These are phyloP conservation scores for Pelagia noctiluca DNA, from an alignment of 30 jellyfish, hydroid and myxozoan species.

Conservation along the genomic window DNA sequence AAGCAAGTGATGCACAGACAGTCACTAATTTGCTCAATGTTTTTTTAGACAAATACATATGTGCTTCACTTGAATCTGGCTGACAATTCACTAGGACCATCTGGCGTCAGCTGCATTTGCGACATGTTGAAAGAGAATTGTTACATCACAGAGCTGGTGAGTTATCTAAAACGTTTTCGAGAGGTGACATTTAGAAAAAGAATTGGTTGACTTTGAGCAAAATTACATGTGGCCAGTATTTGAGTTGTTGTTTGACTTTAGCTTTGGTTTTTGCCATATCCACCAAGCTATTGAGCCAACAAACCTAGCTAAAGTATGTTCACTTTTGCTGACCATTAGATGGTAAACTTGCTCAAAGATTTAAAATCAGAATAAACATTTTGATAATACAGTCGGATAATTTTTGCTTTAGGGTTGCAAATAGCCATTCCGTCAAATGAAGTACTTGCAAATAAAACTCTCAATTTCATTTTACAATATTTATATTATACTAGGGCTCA, in stretches of 20 bases:
- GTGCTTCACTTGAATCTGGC: slow-evolving; percentile 74
- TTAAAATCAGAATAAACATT: too few species aligned
- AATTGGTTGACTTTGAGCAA: not conserved
- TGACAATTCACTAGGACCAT: slow-evolving; percentile 90
- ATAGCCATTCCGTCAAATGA: too few species aligned
- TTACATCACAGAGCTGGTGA: slow-evolving; percentile 84
- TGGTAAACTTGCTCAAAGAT: not conserved
- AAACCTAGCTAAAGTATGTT: not conserved
- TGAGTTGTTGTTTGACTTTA: too few species aligned
- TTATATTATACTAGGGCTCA: too few species aligned
- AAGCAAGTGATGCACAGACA: not conserved
- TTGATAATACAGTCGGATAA: too few species aligned
- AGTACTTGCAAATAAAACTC: too few species aligned
- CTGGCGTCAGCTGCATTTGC: slow-evolving; percentile 74
- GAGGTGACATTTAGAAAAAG: not conserved
- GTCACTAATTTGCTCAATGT: not conserved
- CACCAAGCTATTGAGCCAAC: not conserved
- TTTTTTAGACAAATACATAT: slow-evolving; percentile 85
- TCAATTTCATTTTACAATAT: too few species aligned
- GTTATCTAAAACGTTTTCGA: slow-evolving; percentile 5
- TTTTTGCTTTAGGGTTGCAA: too few species aligned
- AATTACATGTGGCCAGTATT: not conserved
- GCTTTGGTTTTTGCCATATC: too few species aligned
- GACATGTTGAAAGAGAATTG: slow-evolving; percentile 89
- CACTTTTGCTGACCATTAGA: not conserved